A percentile compares a stretch with the other conserved stretches of the same genome.
These are phyloP conservation scores for Gastrophryne carolinensis DNA, from an alignment of 2,797 vertebrate genomes.

Conservation along the genomic window DNA sequence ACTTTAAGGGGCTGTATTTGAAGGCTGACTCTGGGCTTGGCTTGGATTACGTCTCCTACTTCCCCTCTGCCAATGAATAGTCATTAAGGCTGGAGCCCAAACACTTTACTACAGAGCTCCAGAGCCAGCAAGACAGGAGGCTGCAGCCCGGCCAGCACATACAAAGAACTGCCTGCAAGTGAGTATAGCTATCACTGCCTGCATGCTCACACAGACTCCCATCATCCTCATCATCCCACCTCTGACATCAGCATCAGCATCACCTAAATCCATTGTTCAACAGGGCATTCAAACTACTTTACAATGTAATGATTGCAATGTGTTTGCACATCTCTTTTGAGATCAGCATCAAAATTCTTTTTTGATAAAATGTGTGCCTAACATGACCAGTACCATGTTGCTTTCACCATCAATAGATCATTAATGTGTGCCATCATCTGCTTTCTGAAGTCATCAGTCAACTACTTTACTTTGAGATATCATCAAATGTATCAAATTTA, in stretches of 20 bases:
- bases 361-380: no score
- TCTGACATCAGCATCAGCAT: not conserved
- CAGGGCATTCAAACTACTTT: no score
- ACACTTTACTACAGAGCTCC: constrained; percentile 59
- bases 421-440: no score
- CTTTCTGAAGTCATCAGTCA: no score
- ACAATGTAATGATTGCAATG: no score
- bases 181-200: constrained; percentile 46
- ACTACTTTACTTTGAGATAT: no score
- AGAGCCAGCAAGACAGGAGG: constrained; percentile 27
- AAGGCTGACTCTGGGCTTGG: constrained; percentile 47
- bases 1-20: constrained; percentile 71
- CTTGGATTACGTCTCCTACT: constrained; percentile 50
- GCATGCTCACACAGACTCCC: not conserved
- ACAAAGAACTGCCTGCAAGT: constrained; percentile 42
- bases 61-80: constrained; percentile 58
- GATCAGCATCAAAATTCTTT: no score
- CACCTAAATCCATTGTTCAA: no score
- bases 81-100: constrained; percentile 54
- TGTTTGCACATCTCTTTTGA: no score
- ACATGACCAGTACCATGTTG: no score
- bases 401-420: no score
- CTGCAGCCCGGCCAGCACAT: not conserved
- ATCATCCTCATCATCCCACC: not conserved
- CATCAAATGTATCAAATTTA: no score